Percentiles rank a stretch among this genome's conserved stretches.
These are phyloP conservation scores for Oreotrochilus melanogaster DNA, from an alignment of 2,113 vertebrate genomes.

Conservation along the genomic window DNA sequence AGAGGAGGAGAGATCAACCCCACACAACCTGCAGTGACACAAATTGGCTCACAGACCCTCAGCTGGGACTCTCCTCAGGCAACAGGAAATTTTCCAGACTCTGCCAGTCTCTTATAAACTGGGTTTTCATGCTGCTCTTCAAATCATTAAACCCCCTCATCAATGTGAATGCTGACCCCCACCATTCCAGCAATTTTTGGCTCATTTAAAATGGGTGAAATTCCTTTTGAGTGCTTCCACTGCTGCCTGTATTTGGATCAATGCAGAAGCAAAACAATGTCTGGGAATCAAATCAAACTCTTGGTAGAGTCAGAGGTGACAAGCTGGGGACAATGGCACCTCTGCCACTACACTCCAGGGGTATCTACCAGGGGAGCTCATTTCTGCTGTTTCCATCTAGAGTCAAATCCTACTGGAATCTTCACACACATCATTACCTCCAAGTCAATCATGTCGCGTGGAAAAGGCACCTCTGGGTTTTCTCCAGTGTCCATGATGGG, in stretches of 20 bases:
- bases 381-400: neutral
- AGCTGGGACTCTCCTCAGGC: neutral
- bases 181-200: neutral
- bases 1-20: neutral
- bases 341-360: neutral
- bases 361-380: fast-evolving
- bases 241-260: neutral
- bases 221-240: neutral
- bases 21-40: fast-evolving
- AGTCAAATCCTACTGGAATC: neutral
- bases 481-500: conserved; percentile 93
- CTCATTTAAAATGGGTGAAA: neutral
- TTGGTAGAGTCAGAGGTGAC: too few relatives aligned
- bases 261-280: too few relatives aligned
- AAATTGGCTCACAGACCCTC: too few relatives aligned
- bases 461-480: conserved; percentile 97
- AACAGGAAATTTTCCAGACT: neutral
- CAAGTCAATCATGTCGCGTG: conserved; percentile 97
- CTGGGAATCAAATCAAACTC: too few relatives aligned
- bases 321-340: neutral
- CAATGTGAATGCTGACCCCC: neutral
- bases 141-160: fast-evolving
- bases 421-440: conserved; percentile 83
- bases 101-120: neutral
- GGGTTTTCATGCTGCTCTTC: neutral